These are phyloP conservation scores for Echinometra lucunter DNA, from an alignment of 53 echinoderm and acorn worm species.

Conservation along the genomic window DNA sequence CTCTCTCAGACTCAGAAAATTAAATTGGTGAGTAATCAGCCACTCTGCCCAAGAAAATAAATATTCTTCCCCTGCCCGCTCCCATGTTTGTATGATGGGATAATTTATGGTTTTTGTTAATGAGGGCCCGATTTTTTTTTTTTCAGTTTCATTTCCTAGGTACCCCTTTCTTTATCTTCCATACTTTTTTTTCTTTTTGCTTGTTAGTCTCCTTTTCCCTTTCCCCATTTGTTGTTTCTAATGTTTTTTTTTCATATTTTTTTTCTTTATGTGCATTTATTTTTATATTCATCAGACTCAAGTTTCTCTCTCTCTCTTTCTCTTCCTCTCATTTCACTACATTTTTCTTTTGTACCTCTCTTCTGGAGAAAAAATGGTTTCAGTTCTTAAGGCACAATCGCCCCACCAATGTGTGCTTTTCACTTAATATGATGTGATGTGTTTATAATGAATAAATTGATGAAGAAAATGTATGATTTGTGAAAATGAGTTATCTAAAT, in stretches of 20 bases:
- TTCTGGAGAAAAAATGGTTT: no score
- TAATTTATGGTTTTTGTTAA: no score
- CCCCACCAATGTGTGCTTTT: neutral
- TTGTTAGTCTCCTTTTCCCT: no score
- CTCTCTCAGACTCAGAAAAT: slow-evolving; percentile 92
- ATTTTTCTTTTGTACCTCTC: neutral
- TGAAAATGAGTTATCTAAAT: neutral
- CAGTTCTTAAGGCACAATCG: neutral
- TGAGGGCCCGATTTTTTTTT: no score
- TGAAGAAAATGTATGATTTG: neutral
- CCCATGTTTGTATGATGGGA: no score
- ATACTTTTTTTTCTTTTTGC: neutral
- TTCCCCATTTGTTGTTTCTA: no score
- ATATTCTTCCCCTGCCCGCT: neutral
- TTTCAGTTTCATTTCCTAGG: neutral
- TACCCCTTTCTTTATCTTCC: neutral
- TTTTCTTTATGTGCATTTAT: no score
- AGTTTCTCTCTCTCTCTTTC: neutral
- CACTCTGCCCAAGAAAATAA: neutral
- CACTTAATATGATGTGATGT: neutral
- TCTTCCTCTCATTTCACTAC: neutral
- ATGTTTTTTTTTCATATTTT: neutral
- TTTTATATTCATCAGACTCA: neutral
- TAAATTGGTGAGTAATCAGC: slow-evolving; percentile 80
- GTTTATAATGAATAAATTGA: neutral